Conservation (phyloP, 2,113 vertebrate genomes). For the Sphyrna mokarran region DNA sequence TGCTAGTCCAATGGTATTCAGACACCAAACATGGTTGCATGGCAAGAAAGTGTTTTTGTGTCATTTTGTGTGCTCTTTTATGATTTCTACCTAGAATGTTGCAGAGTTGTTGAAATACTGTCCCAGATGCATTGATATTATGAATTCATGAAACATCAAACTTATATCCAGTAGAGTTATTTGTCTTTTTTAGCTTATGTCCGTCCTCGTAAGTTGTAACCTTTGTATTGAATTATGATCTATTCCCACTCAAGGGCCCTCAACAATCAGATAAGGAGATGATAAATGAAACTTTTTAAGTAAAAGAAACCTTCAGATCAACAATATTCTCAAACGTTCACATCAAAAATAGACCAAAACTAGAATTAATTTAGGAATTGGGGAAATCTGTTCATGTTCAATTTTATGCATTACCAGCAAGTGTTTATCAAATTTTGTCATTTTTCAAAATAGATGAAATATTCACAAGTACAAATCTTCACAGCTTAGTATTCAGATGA, state of each 20-base stretch:
- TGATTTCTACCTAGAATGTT: neutral
- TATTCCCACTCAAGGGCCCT: neutral
- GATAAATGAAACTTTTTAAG: neutral
- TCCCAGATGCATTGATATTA: neutral
- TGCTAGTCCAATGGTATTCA: neutral
- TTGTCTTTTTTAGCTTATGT: neutral
- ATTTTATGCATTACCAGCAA: neutral
- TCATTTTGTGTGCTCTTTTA: neutral
- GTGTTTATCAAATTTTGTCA: neutral
- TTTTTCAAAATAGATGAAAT: neutral
- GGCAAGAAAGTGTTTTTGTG: neutral
- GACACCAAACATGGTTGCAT: neutral
- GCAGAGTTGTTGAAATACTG: neutral
- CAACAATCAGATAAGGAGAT: neutral
- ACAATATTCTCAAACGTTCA: neutral
- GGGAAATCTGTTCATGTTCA: too few relatives aligned
- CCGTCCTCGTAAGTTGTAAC: neutral
- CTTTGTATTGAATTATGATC: neutral
- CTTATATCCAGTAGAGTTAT: neutral
- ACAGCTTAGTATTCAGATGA: neutral
- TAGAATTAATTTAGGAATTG: neutral
- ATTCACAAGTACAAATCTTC: neutral
- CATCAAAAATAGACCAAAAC: neutral
- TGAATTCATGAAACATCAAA: neutral
- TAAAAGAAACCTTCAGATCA: neutral